phyloP scores from a whole-genome alignment of 1,140 invertebrate species.

The Platorchestia sp. region DNA sequence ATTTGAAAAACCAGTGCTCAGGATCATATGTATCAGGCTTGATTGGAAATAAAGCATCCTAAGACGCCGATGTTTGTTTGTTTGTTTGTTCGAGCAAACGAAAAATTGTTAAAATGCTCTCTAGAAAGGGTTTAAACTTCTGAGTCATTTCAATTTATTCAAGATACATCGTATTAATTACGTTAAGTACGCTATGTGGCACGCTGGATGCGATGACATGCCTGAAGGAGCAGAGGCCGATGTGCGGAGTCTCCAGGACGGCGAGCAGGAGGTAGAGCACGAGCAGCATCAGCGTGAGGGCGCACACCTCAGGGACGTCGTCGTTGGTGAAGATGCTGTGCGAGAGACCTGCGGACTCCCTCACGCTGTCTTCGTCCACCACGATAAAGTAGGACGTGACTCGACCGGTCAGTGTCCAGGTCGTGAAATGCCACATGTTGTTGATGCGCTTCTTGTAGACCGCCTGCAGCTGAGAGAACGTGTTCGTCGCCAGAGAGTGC shows the following conservation, averaged over 20 bases:
- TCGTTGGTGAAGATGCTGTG: not conserved
- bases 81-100: too few relatives aligned
- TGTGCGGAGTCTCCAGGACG: not conserved
- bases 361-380: not conserved
- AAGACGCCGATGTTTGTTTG: too few relatives aligned
- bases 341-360: not conserved
- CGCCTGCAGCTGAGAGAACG: not conserved
- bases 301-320: not conserved
- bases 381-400: not conserved
- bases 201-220: not conserved
- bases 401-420: not conserved
- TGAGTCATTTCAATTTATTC: too few relatives aligned
- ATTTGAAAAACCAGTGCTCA: too few relatives aligned
- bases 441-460: not conserved
- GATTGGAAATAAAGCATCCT: too few relatives aligned
- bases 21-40: too few relatives aligned
- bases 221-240: conserved; percentile 17
- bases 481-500: not conserved
- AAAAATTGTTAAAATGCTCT: too few relatives aligned
- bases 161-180: too few relatives aligned
- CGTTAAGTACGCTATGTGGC: too few relatives aligned
- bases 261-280: not conserved
- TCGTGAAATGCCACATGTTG: not conserved
- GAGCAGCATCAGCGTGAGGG: not conserved
- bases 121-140: too few relatives aligned